Evolutionary conservation across 1,140 invertebrate species (phyloP), one percentile per base, ranked within the genome.

Genomic region (Sycophila sp.): DNA sequence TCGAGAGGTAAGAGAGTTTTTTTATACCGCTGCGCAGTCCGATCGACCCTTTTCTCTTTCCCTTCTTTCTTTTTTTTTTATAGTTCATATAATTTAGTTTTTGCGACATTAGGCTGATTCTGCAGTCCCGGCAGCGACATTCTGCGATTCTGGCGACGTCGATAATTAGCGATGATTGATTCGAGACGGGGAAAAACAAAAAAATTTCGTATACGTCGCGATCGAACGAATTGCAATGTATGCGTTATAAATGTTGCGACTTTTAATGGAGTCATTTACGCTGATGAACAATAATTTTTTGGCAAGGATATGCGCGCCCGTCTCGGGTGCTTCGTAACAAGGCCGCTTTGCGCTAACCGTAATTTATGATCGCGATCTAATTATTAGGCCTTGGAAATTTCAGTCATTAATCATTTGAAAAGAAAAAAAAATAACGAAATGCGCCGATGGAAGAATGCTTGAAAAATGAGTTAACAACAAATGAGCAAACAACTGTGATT

Each of bases 361-460:
- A 55, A 55, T 55, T 55, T 55, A 32, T 34, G 26, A 55, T 32
- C 30, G 7, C 17, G 51, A 32, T 55, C 51, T 55, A 55, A 55
- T 55, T 55, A 55, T 55, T 55, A 55, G 28, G 4, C 30, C 26
- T 10, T 26, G 19, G n/a, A 32, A 55, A 17, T 32, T 32, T 55
- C 28, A 55, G 51, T 32, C n/a, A 55, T 55, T 19, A 55, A 55
- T 55, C 51, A 55, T 55, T 55, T 26, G 13, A 6, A 55, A 17
- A 34, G 15, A 55, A 55, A 34, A 34, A 7, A 22, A 22, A 47
- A 22, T 47, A 47, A 22, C 42, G 13, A 17, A 47, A n/a, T 47
- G 19, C n/a, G 42, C 17, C 42, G 24, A 47, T 47, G 19, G 42
- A 17, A n/a, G n/a, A n/a, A n/a, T 19, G 42, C 19, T 22, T 47